phyloP scores from a whole-genome alignment of 2,113 vertebrate species.

The Mellivora capensis region DNA sequence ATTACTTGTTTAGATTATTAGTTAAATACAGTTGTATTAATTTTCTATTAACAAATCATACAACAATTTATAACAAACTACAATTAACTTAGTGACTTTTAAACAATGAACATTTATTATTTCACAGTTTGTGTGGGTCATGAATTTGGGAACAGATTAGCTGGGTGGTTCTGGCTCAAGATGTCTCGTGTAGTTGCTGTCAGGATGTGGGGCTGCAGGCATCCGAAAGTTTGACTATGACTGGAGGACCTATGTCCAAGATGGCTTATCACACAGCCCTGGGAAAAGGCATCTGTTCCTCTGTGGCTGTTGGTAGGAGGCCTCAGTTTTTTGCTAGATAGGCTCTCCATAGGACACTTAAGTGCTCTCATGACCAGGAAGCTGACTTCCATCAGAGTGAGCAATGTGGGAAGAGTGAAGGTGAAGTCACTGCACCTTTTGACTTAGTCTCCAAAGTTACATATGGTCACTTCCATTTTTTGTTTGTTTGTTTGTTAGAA shows the following conservation, averaged over 20 bases:
- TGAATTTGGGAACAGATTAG: not conserved
- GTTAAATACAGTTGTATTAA: not conserved
- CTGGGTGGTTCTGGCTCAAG: not conserved
- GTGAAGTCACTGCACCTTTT: not conserved
- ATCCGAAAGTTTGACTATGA: not conserved
- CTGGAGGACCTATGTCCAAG: not conserved
- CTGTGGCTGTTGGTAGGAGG: too few species aligned
- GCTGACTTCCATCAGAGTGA: not conserved
- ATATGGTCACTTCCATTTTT: not conserved
- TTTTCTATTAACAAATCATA: not conserved
- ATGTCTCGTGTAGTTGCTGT: not conserved
- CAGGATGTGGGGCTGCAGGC: not conserved
- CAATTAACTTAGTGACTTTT: not conserved
- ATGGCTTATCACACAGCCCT: not conserved
- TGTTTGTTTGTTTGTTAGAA: not conserved
- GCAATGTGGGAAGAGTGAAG: not conserved
- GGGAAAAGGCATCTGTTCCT: not conserved
- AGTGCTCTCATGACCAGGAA: not conserved
- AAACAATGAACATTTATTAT: not conserved
- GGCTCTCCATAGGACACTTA: too few species aligned
- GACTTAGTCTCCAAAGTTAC: not conserved
- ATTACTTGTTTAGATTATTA: not conserved
- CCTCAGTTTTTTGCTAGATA: too few species aligned
- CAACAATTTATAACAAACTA: not conserved
- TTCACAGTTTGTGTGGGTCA: not conserved